These are phyloP conservation scores for Eremophila alpestris DNA, from an alignment of 2,797 vertebrate species.

Conservation along the genomic window DNA sequence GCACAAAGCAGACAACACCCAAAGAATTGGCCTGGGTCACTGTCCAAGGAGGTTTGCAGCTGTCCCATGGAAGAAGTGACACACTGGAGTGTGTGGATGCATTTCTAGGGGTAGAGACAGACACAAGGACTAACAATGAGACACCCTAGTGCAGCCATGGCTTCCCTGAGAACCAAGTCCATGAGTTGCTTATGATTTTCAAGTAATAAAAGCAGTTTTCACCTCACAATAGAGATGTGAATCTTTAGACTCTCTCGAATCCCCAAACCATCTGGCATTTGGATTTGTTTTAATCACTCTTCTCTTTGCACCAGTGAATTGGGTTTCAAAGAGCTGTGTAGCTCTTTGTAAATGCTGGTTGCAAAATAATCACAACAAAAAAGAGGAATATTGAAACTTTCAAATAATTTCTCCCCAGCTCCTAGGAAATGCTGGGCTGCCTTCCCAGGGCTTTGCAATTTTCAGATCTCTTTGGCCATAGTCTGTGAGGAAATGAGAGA, in stretches of 20 bases:
- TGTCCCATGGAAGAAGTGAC: neutral
- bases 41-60: neutral
- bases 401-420: neutral
- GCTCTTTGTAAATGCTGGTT: slow-evolving; percentile 1
- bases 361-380: slow-evolving; percentile 24
- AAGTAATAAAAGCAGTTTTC: neutral
- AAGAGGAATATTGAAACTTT: neutral
- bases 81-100: neutral
- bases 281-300: neutral
- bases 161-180: neutral
- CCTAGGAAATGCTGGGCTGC: neutral
- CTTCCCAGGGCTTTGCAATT: neutral
- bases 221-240: neutral
- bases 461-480: slow-evolving; percentile 13
- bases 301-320: slow-evolving; percentile 28
- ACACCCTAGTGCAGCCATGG: neutral
- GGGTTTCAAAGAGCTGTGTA: slow-evolving; percentile 6
- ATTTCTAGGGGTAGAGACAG: neutral
- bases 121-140: neutral
- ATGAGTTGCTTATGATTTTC: neutral
- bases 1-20: neutral
- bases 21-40: neutral
- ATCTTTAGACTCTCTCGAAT: neutral
- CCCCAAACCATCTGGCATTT: slow-evolving; percentile 19
- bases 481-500: slow-evolving; percentile 38